phyloP scores from a whole-genome alignment of 1,140 invertebrate species.

The Gonatopus flavifemur region DNA sequence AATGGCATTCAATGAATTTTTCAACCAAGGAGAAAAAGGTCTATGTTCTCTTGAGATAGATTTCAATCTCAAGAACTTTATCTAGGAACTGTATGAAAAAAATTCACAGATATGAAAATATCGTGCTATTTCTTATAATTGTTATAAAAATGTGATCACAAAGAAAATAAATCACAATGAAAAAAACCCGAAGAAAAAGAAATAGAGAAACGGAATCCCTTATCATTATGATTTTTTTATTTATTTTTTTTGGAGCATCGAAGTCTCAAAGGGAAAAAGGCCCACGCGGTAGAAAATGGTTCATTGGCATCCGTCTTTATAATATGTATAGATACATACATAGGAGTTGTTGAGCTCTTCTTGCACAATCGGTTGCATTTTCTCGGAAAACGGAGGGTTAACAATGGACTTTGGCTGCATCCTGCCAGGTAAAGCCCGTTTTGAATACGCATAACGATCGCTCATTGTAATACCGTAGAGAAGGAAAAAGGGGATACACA shows the following conservation, averaged over 20 bases:
- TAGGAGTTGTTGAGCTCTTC: conserved; percentile 21
- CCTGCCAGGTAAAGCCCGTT: conserved; percentile 40
- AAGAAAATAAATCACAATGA: neutral
- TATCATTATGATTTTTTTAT: neutral
- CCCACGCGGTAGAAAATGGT: conserved; percentile 24
- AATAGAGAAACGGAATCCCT: neutral
- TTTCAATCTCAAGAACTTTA: no score
- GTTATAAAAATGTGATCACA: no score
- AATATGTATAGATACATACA: no score
- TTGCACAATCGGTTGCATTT: conserved; percentile 41
- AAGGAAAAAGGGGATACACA: no score
- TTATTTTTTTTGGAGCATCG: no score
- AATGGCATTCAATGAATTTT: no score
- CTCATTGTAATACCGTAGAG: conserved; percentile 42
- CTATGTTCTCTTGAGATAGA: no score
- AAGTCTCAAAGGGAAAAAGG: conserved; percentile 6
- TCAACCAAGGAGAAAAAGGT: no score
- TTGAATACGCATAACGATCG: conserved; percentile 47
- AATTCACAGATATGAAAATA: no score
- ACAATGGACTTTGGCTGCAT: conserved; percentile 33
- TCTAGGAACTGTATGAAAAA: no score
- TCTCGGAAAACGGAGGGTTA: conserved; percentile 27
- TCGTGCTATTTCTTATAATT: no score
- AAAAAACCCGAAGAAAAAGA: neutral
- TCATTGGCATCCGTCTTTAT: conserved; percentile 23